Evolutionary conservation across 2,797 vertebrate species (phyloP), one percentile per base, ranked within the genome.

Genomic region (Myotis findleyi): DNA sequence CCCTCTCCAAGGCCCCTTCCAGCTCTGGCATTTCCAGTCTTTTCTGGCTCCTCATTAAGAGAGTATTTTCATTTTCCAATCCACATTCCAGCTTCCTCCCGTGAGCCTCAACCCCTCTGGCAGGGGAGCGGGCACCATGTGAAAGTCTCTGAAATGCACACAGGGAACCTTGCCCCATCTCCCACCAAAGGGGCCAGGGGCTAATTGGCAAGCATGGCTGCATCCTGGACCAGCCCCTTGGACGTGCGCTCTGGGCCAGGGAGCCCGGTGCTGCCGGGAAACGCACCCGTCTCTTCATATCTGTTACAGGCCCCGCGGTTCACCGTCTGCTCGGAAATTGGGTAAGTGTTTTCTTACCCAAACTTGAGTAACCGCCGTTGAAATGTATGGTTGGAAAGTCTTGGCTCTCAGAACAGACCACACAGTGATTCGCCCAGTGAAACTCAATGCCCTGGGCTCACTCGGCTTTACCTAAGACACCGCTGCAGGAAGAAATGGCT

Each of bases 361-460:
- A 98, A 98, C 97, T 98, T 66, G 96, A 98, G 97, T 97, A 98
- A 98, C 98, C 96, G 3, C 98, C 93, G 97, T 75, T 97, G 98
- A 98, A 98, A 98, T 97, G 98, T 96, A 98, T 95, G 97, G 97
- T 97, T 98, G 98, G 98, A 98, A 98, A 98, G 97, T 98, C 98
- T 97, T 98, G 97, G 98, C 97, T 96, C 96, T 94, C 47, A 6
- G 76, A 95, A 89, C 97, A 97, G 98, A 98, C 98, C 98, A 98
- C 98, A 98, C 98, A 98, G 97, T 96, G 97, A 97, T 97, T 98
- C 47, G 97, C 97, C 96, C 97, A 93, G 96, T 97, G 98, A 98
- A 98, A 98, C 97, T 84, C 97, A 98, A 98, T 95, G 98, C 97
- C 94, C 71, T 38, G 94, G 97, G 96, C 97, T 98, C 94, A 77